These are phyloP conservation scores for Odontophorus gujanensis DNA, from an alignment of 2,113 vertebrate species.

Conservation along the genomic window DNA sequence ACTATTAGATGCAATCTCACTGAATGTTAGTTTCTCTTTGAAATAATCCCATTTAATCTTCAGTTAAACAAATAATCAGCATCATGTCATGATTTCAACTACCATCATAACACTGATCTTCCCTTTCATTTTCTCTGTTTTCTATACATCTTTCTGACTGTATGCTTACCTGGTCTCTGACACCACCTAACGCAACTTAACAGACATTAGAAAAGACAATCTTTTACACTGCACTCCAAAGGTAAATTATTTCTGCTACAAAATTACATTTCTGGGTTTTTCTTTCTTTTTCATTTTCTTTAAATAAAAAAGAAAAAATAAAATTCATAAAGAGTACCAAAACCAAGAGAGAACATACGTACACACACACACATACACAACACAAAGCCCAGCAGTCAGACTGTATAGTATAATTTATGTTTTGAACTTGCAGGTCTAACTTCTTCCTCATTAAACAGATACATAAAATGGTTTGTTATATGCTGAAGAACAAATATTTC, in stretches of 20 bases:
- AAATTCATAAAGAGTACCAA: neutral
- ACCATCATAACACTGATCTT: neutral
- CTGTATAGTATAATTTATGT: neutral
- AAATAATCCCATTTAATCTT: neutral
- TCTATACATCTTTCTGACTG: neutral
- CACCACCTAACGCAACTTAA: neutral
- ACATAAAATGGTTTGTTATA: neutral
- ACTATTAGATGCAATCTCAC: neutral
- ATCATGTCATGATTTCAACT: neutral
- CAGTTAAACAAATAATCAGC: neutral
- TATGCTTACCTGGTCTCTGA: neutral
- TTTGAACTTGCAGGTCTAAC: neutral
- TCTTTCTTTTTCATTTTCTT: neutral
- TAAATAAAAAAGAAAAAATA: neutral
- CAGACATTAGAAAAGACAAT: neutral
- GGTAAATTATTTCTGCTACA: neutral
- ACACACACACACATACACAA: rapidly evolving
- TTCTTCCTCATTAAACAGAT: neutral
- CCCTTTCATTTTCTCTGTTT: neutral
- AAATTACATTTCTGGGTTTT: neutral
- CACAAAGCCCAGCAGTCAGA: neutral
- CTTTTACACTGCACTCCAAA: neutral
- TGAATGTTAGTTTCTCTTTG: neutral
- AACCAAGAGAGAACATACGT: neutral
- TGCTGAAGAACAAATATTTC: neutral